These are phyloP conservation scores for Gymnorhina tibicen DNA, from an alignment of 2,113 vertebrate genomes.

Conservation along the genomic window DNA sequence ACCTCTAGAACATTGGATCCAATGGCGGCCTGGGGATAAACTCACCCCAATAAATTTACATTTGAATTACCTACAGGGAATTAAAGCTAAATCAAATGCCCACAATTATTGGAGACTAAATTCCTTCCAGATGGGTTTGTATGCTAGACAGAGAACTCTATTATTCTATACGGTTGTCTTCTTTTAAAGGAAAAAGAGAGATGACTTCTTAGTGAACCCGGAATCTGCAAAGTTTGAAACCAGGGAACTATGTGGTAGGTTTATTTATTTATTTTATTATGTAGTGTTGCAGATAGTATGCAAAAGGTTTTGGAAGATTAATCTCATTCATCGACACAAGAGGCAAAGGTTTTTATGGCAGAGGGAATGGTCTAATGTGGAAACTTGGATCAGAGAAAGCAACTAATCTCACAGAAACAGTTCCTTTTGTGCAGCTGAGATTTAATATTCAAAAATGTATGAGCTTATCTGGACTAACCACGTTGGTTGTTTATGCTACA, in stretches of 20 bases:
- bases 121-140: slow-evolving; percentile 60
- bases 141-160: slow-evolving; percentile 51
- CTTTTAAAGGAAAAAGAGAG: slow-evolving; percentile 7
- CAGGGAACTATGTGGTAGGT: not conserved
- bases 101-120: slow-evolving; percentile 49
- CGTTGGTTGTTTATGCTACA: not conserved
- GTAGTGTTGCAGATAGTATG: not conserved
- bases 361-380: not conserved
- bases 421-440: not conserved
- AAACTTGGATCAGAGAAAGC: not conserved
- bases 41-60: slow-evolving; percentile 57
- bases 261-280: slow-evolving; percentile 8
- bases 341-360: not conserved
- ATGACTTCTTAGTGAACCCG: slow-evolving; percentile 55
- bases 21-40: not conserved
- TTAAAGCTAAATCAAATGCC: slow-evolving; percentile 60
- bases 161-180: slow-evolving; percentile 38
- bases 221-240: slow-evolving; percentile 13
- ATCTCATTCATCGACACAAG: not conserved
- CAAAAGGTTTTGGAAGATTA: not conserved
- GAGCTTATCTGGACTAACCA: not conserved
- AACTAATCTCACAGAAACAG: not conserved
- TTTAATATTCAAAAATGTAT: not conserved
- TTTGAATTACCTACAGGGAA: slow-evolving; percentile 47
- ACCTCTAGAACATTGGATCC: not conserved